Conservation (phyloP, 2,113 vertebrate genomes). For the Cyanoderma ruficeps region DNA sequence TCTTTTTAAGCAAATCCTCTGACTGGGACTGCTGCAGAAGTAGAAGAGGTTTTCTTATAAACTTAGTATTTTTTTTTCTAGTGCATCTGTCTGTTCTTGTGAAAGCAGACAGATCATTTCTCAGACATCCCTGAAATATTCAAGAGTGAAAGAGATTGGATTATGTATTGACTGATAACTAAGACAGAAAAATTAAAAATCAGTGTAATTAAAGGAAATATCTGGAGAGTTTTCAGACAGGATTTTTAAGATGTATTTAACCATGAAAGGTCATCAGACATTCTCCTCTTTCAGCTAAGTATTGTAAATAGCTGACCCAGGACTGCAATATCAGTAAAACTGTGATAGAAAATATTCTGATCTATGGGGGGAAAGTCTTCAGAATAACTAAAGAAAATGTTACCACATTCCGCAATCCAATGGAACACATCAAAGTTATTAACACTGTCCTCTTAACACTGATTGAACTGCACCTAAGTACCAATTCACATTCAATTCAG, state of each 20-base stretch:
- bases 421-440: background rate
- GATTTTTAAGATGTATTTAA: background rate
- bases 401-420: background rate
- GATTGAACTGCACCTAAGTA: conserved; percentile 1
- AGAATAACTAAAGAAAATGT: conserved; percentile 2
- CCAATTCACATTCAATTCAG: background rate
- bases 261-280: background rate
- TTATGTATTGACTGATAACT: background rate
- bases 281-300: background rate
- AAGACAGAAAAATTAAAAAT: background rate
- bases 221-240: background rate
- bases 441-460: background rate
- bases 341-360: background rate
- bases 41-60: background rate
- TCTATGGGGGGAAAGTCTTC: background rate
- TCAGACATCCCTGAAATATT: background rate
- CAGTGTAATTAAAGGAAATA: background rate
- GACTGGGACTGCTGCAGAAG: background rate
- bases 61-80: background rate
- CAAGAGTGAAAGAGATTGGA: background rate
- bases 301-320: background rate
- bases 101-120: background rate
- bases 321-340: background rate
- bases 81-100: background rate
- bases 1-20: background rate